Percentiles rank a stretch among this genome's conserved stretches.
phyloP scores from a whole-genome alignment of 1,140 invertebrate species.

The Drosophila novamexicana region DNA sequence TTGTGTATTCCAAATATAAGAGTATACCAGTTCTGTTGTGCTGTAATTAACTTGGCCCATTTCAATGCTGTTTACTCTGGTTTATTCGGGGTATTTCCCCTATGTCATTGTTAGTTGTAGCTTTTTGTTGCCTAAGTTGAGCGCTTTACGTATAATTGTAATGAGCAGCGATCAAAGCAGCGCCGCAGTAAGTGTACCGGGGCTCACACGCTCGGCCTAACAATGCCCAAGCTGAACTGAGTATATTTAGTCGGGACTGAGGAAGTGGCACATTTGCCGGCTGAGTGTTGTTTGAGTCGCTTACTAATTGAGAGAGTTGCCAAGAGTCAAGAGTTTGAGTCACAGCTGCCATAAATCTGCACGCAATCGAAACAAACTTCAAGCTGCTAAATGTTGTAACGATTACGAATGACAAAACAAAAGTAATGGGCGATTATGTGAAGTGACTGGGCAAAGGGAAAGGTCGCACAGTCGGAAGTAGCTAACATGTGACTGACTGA shows the following conservation, averaged over 20 bases:
- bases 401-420: constrained; percentile 46
- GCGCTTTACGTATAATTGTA: constrained; percentile 18
- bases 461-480: constrained; percentile 28
- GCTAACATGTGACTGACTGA: constrained; percentile 10
- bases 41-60: neutral
- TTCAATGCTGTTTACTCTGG: constrained; percentile 14
- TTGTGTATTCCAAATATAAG: neutral
- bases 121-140: constrained; percentile 26
- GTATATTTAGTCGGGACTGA: neutral
- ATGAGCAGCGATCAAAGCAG: constrained; percentile 31
- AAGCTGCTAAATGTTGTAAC: constrained; percentile 7
- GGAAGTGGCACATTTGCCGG: neutral
- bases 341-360: constrained; percentile 19
- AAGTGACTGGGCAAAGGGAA: constrained; percentile 24
- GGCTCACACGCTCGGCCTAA: neutral
- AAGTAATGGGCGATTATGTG: constrained; percentile 22
- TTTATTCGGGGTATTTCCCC: constrained; percentile 19
- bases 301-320: constrained; percentile 24
- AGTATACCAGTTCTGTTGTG: constrained; percentile 14
- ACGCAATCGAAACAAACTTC: constrained; percentile 2
- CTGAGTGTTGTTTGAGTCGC: neutral
- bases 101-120: constrained; percentile 30
- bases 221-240: constrained; percentile 12
- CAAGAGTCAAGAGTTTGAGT: constrained; percentile 1
- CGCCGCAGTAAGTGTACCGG: neutral